These are phyloP conservation scores for Eospalax fontanierii DNA, from an alignment of 2,797 vertebrate genomes.

Conservation along the genomic window DNA sequence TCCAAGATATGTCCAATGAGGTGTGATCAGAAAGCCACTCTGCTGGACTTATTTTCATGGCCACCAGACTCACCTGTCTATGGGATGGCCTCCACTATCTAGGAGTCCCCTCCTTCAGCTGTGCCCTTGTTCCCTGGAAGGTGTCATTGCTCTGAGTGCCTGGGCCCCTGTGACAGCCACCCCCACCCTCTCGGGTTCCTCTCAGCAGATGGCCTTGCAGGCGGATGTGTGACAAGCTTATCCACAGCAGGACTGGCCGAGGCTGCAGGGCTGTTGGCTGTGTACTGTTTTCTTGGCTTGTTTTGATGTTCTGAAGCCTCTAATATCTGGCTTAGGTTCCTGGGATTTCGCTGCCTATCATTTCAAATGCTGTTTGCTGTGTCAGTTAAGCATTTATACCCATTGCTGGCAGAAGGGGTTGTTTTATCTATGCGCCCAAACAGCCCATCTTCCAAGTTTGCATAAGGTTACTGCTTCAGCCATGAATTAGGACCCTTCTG, in stretches of 20 bases:
- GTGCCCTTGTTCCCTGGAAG: not conserved
- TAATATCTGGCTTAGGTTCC: not conserved
- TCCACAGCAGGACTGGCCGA: not conserved
- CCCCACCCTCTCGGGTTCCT: not conserved
- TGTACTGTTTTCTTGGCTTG: not conserved
- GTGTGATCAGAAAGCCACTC: not conserved
- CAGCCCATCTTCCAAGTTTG: not conserved
- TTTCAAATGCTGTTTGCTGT: not conserved
- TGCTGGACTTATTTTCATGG: not conserved
- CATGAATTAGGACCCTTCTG: not conserved
- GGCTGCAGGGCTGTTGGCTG: not conserved
- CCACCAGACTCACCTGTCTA: not conserved
- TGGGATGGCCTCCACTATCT: not conserved
- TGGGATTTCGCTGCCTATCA: not conserved
- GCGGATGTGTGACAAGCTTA: not conserved
- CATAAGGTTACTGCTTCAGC: not conserved
- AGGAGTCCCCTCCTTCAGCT: not conserved
- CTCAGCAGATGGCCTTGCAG: not conserved
- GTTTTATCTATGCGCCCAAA: not conserved
- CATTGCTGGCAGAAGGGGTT: not conserved
- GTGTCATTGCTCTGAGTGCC: not conserved
- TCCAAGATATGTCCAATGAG: too few relatives aligned
- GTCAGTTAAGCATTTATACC: not conserved
- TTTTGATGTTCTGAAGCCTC: not conserved
- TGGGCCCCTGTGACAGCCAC: not conserved